Conservation (phyloP, 2,888 invertebrate species). For the Leucophenga montana region DNA sequence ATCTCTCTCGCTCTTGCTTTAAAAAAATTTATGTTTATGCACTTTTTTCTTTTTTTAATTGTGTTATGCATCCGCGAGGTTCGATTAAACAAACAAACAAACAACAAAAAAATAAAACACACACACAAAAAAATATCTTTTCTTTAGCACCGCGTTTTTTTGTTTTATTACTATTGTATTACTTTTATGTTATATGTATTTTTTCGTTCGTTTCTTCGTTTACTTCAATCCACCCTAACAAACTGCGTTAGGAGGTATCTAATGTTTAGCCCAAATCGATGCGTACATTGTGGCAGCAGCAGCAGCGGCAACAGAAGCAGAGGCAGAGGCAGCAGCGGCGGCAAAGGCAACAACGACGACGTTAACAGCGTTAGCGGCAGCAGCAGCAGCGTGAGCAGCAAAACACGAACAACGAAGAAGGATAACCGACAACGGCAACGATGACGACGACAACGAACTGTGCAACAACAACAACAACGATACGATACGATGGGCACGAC, state of each 20-base stretch:
- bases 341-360: slow-evolving; percentile 28
- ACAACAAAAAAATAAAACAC: no score
- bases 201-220: slow-evolving; percentile 26
- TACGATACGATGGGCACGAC: slow-evolving; percentile 7
- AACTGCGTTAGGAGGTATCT: slow-evolving; percentile 64
- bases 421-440: not conserved
- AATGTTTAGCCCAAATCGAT: slow-evolving; percentile 65
- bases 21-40: slow-evolving; percentile 35
- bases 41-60: slow-evolving; percentile 11
- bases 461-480: not conserved
- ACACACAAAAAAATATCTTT: not conserved
- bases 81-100: not conserved
- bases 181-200: slow-evolving; percentile 48
- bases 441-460: not conserved
- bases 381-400: slow-evolving; percentile 44
- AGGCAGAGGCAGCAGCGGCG: slow-evolving; percentile 43
- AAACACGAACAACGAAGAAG: slow-evolving; percentile 40
- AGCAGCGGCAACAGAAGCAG: slow-evolving; percentile 32
- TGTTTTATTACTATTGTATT: slow-evolving; percentile 46
- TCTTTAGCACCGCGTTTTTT: not conserved
- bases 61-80: slow-evolving; percentile 6
- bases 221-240: slow-evolving; percentile 53
- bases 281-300: slow-evolving; percentile 49
- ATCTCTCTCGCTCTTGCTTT: not conserved
- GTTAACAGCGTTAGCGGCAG: no score